phyloP scores from a whole-genome alignment of 2,888 invertebrate genomes.

The Eucera pruinosa region DNA sequence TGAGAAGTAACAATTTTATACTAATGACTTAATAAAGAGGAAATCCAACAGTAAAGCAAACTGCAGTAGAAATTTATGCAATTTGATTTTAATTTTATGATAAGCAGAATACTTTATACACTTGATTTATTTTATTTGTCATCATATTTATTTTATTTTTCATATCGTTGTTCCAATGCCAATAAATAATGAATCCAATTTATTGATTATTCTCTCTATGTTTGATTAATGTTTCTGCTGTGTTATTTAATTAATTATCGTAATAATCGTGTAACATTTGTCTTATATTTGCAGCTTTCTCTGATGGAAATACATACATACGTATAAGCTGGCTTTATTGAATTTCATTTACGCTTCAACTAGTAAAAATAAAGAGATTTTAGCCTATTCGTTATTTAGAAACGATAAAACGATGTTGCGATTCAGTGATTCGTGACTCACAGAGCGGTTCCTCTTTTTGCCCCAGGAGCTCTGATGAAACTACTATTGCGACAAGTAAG shows the following conservation, averaged over 20 bases:
- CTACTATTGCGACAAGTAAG: slow-evolving; percentile 21
- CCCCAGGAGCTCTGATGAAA: slow-evolving; percentile 13
- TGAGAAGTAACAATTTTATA: slow-evolving; percentile 18
- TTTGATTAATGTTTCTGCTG: slow-evolving; percentile 30
- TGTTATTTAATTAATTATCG: slow-evolving; percentile 51
- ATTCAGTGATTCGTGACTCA: neutral
- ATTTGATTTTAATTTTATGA: neutral
- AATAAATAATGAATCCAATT: neutral
- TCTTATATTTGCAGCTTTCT: slow-evolving; percentile 13
- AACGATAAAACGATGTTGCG: neutral
- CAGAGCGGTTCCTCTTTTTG: slow-evolving; percentile 9
- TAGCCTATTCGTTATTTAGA: slow-evolving; percentile 1
- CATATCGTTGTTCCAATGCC: neutral
- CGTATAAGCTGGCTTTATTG: neutral
- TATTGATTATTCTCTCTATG: neutral
- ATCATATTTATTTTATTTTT: neutral
- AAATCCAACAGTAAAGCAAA: slow-evolving; percentile 19
- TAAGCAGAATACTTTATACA: neutral
- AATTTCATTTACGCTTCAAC: neutral
- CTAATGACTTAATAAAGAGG: neutral
- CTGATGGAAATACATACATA: neutral
- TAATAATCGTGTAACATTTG: slow-evolving; percentile 15
- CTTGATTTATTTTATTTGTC: neutral
- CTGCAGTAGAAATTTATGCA: neutral
- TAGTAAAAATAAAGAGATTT: neutral